These are phyloP conservation scores for Tetragonula carbonaria DNA, from an alignment of 2,888 invertebrate species.

Conservation along the genomic window DNA sequence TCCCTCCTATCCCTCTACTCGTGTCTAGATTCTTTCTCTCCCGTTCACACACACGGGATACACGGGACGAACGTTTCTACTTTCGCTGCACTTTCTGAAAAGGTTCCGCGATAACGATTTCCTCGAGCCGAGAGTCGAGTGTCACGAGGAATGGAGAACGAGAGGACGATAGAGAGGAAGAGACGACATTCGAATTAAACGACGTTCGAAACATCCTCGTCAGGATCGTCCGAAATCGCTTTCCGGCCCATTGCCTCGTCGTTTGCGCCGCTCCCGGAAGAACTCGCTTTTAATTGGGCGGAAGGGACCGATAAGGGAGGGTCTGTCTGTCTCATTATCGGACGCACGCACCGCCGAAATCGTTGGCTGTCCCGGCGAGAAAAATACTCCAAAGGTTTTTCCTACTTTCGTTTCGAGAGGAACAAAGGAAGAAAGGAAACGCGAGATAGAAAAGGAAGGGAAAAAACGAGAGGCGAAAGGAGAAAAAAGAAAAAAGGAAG, in stretches of 20 bases:
- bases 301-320: constrained; percentile 70
- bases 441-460: too few relatives aligned
- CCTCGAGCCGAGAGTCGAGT: constrained; percentile 7
- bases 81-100: not conserved
- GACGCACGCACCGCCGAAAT: constrained; percentile 32
- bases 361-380: constrained; percentile 31
- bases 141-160: not conserved
- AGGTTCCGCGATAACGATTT: constrained; percentile 46
- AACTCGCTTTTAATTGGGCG: constrained; percentile 74
- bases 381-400: constrained; percentile 49
- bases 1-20: not conserved
- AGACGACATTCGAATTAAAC: constrained; percentile 60
- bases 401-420: not conserved
- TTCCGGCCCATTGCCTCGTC: constrained; percentile 67
- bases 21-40: not conserved
- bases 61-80: not conserved
- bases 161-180: not conserved
- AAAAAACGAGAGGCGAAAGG: too few relatives aligned
- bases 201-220: constrained; percentile 68
- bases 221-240: constrained; percentile 60
- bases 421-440: not conserved
- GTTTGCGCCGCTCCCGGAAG: constrained; percentile 52
- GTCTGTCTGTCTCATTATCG: constrained; percentile 62
- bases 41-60: not conserved
- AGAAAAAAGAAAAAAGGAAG: not conserved